phyloP scores from a whole-genome alignment of 2,888 invertebrate genomes.

The Branchipolynoe longqiensis region DNA sequence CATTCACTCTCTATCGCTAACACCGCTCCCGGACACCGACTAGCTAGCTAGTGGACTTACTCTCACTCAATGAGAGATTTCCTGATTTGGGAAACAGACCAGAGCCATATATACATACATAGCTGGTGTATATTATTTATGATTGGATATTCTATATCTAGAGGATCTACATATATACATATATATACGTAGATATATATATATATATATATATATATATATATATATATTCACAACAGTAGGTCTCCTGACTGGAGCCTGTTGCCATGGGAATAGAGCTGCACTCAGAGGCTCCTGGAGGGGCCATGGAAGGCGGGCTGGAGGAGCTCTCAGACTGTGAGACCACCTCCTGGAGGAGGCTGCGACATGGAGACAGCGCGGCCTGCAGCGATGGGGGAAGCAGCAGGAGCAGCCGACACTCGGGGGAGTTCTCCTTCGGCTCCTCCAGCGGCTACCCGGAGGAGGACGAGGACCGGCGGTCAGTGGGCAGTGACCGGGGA shows the following conservation, averaged over 20 bases:
- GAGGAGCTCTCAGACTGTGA: too few species aligned
- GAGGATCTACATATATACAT: background rate
- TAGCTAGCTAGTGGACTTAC: too few species aligned
- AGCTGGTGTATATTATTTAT: background rate
- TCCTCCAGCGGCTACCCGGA: background rate
- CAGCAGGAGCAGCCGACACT: background rate
- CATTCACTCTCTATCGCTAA: too few species aligned
- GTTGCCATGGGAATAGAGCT: conserved; percentile 27
- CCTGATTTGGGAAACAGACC: too few species aligned
- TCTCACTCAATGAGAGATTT: too few species aligned
- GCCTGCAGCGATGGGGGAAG: too few species aligned
- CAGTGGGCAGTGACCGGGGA: background rate
- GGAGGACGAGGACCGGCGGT: background rate
- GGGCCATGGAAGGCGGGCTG: conserved; percentile 10
- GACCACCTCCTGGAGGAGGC: too few species aligned
- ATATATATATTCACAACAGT: background rate
- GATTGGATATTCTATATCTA: background rate
- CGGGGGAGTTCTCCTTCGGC: conserved; percentile 11
- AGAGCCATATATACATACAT: too few species aligned
- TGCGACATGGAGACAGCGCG: too few species aligned
- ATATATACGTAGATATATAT: background rate
- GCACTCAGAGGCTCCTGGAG: background rate
- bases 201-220: background rate
- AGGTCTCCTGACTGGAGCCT: background rate
- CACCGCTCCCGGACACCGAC: too few species aligned